Evolutionary conservation across 2,113 vertebrate genomes (phyloP).

Genomic region (Xiphorhynchus elegans): DNA sequence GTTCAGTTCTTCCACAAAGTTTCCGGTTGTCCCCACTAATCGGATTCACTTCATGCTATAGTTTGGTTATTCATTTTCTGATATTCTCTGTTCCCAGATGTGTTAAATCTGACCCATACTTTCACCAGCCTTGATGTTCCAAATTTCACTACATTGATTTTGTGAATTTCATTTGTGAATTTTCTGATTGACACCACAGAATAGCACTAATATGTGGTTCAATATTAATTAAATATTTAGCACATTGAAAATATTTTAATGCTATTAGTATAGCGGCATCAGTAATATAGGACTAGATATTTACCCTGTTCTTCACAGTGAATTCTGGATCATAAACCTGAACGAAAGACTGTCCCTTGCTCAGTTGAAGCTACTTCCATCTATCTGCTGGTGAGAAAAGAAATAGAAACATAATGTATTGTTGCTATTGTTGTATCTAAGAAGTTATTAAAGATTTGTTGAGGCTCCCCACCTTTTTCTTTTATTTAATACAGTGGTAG

Average conservation of each 20-base stretch:
- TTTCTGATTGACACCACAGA: not conserved
- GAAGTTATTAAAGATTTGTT: not conserved
- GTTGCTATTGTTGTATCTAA: not conserved
- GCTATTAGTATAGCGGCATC: not conserved
- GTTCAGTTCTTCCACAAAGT: not conserved
- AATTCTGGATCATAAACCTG: not conserved
- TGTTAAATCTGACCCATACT: not conserved
- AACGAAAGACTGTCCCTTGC: not conserved
- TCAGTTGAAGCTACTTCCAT: not conserved
- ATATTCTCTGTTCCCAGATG: not conserved
- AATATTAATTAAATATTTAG: not conserved
- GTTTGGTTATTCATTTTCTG: not conserved
- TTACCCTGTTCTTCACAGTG: not conserved
- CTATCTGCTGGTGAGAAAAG: not conserved
- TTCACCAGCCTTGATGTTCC: not conserved
- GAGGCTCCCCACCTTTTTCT: accelerated
- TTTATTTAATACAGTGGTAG: not conserved
- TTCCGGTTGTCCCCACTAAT: not conserved
- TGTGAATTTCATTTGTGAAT: not conserved
- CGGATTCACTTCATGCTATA: not conserved
- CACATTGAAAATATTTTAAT: not conserved
- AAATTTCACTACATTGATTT: not conserved
- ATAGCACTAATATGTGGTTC: not conserved
- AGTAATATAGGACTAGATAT: not conserved
- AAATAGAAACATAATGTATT: not conserved